Base-by-base conservation (phyloP, 1,140 invertebrate genomes). In the Lethrus apterus region DNA sequence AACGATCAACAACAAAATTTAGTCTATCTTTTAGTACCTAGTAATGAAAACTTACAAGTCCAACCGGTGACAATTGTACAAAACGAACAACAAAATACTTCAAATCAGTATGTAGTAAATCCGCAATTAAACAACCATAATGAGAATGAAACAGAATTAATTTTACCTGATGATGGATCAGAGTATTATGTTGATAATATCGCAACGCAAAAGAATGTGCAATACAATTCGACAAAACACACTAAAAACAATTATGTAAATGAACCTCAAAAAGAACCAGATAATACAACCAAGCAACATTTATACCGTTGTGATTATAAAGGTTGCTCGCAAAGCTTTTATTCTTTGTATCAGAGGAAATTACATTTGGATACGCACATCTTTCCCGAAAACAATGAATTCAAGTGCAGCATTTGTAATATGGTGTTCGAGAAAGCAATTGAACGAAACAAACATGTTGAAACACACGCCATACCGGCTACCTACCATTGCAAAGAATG, bases 381-480 rank as follows among this genome's bases (percentile, higher is more conserved):
- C n/a, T 48, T 48, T 42, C 46, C 35, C 4, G 36, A 38, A 18
- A 33, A 31, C 17, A 29, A 35, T 9, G 46, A 48, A 48, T 48
- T 35, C 15, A 48, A 48, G 15, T 48, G 47, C 15, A 44, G 23
- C 18, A 43, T 48, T 32, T 48, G 47, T 17, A 48, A 48, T 34
- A 24, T 48, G 20, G 9, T 29, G 13, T 48, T 48, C 35, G 23
- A 42, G 4, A 26, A 23, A 14, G 47, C 47, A 1, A n/a, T 20
- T 13, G 47, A 48, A 15, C 7, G 47, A 29, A 48, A 48, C 35
- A 48, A 48, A 35, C 47, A 48, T 30, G 40, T 48, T 8, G 47
- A 43, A 34, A 30, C 38, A 2, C 47, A 48, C 14, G n/a, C 47
- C 18, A 30, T 48, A 11, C 19, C 31, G 10, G 26, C 17, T 36